These are phyloP conservation scores for Glaucopsyche alexis DNA, from an alignment of 2,888 invertebrate genomes.

Conservation along the genomic window DNA sequence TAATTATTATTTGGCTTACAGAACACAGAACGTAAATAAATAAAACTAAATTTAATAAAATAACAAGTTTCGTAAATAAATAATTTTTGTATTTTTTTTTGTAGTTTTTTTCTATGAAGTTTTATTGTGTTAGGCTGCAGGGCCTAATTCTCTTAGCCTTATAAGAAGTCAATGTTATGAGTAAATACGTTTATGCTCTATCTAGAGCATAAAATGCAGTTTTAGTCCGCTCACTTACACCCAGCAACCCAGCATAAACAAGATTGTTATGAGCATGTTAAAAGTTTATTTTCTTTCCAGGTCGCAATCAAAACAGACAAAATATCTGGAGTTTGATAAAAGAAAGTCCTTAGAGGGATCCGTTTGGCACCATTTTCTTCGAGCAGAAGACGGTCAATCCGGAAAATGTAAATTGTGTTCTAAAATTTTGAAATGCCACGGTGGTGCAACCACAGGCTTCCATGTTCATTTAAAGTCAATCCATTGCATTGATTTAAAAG, in stretches of 20 bases:
- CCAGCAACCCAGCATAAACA: constrained; percentile 1
- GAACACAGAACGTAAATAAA: too few species aligned
- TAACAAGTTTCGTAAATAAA: too few species aligned
- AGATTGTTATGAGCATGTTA: constrained; percentile 1
- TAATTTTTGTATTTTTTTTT: too few species aligned
- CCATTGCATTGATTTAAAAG: constrained; percentile 13
- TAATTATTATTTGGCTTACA: too few species aligned
- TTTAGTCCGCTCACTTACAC: constrained; percentile 1
- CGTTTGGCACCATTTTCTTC: constrained; percentile 21
- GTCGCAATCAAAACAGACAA: constrained; percentile 1
- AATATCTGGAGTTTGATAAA: constrained; percentile 1
- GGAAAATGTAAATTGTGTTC: constrained; percentile 26
- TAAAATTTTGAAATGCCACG: constrained; percentile 20
- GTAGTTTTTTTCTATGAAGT: too few species aligned
- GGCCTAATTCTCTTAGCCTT: too few species aligned
- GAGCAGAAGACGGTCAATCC: constrained; percentile 7
- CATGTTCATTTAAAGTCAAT: constrained; percentile 24
- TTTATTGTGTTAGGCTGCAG: too few species aligned
- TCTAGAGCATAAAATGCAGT: constrained; percentile 1
- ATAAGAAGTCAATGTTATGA: too few species aligned
- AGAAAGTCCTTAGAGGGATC: neutral
- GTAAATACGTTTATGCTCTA: too few species aligned
- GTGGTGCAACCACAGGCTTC: constrained; percentile 20
- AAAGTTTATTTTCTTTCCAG: constrained; percentile 1
- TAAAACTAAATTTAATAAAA: too few species aligned